phyloP scores from a whole-genome alignment of 2,888 invertebrate genomes.

The Dugesia japonica region DNA sequence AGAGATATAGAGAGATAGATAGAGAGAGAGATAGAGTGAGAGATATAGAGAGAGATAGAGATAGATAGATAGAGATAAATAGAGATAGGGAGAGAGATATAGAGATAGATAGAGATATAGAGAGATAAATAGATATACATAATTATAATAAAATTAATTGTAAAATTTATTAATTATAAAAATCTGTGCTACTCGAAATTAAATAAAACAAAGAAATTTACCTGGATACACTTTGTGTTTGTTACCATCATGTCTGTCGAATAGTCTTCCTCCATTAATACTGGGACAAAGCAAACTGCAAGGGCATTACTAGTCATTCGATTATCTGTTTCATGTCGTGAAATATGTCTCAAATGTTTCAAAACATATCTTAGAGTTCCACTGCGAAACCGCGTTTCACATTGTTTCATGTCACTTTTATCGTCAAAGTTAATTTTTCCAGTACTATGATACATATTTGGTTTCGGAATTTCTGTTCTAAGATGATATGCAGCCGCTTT shows the following conservation, averaged over 20 bases:
- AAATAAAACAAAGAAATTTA: neutral
- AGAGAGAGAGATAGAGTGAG: no score
- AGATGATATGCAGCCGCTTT: neutral
- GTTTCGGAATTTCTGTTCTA: neutral
- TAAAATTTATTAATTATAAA: no score
- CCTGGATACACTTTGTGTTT: neutral
- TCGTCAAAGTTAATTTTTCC: neutral
- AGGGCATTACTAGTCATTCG: neutral
- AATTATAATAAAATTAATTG: no score
- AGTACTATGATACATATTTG: neutral
- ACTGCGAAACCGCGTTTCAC: neutral
- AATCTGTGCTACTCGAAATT: no score
- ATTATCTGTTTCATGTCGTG: neutral
- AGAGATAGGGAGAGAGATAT: no score
- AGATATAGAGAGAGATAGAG: no score
- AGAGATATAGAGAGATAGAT: no score
- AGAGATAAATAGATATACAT: no score
- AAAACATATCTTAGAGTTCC: slow-evolving; percentile 5
- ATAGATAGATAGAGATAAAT: no score
- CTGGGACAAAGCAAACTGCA: neutral
- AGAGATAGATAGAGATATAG: no score
- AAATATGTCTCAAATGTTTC: slow-evolving; percentile 5
- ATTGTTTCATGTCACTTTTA: neutral
- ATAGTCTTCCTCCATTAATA: slow-evolving; percentile 5
- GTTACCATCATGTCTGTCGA: neutral